phyloP scores from a whole-genome alignment of 2,797 vertebrate genomes.

The Sebastes ruberrimus region DNA sequence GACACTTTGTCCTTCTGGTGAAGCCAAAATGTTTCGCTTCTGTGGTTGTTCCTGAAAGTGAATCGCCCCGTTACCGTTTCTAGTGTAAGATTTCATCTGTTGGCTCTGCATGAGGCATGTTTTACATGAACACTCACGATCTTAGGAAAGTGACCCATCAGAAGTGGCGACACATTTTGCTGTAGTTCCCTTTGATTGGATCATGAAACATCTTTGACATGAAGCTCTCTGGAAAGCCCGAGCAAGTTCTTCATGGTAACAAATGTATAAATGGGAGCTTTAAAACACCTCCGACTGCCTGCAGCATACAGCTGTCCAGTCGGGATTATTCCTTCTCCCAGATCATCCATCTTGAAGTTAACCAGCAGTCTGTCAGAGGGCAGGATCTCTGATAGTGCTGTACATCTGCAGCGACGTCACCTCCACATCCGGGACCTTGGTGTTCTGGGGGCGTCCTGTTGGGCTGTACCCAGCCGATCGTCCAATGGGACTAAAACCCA shows the following conservation, averaged over 20 bases:
- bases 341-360: too few relatives aligned
- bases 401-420: conserved; percentile 81
- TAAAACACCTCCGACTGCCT: not conserved
- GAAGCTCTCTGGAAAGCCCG: not conserved
- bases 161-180: not conserved
- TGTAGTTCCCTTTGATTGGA: not conserved
- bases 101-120: not conserved
- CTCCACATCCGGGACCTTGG: conserved; percentile 63
- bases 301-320: not conserved
- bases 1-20: conserved; percentile 8
- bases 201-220: not conserved
- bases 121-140: not conserved
- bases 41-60: not conserved
- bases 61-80: not conserved
- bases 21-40: not conserved
- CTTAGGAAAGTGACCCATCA: not conserved
- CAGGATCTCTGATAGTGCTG: conserved; percentile 59
- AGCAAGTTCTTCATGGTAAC: not conserved
- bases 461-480: conserved; percentile 84
- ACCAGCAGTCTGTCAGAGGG: conserved; percentile 48
- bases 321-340: not conserved
- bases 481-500: conserved; percentile 78
- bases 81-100: not conserved
- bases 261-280: not conserved
- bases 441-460: conserved; percentile 62